Conservation (phyloP, 2,888 invertebrate genomes). For the Lasiommata megera region DNA sequence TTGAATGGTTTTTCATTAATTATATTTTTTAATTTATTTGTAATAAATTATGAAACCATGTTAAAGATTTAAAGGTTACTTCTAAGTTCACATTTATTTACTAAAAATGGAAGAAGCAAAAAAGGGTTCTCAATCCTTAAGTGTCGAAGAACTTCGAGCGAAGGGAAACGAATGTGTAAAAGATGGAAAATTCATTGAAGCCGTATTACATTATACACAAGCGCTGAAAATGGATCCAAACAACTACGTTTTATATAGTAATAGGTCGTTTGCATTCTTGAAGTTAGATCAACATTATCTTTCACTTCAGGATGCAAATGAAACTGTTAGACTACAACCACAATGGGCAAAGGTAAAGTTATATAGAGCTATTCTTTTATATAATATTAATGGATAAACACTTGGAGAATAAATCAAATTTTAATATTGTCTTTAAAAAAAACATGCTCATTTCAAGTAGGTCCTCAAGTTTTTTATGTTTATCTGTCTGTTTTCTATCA, state of each 20-base stretch:
- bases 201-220: conserved; percentile 89
- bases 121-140: conserved; percentile 46
- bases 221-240: conserved; percentile 87
- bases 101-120: conserved; percentile 59
- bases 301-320: conserved; percentile 89
- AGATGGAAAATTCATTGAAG: conserved; percentile 87
- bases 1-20: no score
- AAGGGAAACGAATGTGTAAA: conserved; percentile 89
- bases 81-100: neutral
- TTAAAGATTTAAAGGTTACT: neutral
- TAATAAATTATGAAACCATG: neutral
- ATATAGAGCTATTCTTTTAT: neutral
- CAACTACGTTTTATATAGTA: conserved; percentile 88
- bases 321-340: conserved; percentile 87
- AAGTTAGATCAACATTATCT: conserved; percentile 89
- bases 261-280: conserved; percentile 90
- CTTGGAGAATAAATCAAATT: no score
- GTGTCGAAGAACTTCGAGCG: conserved; percentile 84
- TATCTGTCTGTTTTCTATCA: no score
- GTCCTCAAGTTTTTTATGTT: no score
- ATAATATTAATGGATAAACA: no score
- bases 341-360: conserved; percentile 90
- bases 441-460: no score
- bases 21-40: conserved; percentile 1
- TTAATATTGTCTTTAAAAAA: no score